Conservation (phyloP, 2,888 invertebrate genomes). For the Philereme transversata region DNA sequence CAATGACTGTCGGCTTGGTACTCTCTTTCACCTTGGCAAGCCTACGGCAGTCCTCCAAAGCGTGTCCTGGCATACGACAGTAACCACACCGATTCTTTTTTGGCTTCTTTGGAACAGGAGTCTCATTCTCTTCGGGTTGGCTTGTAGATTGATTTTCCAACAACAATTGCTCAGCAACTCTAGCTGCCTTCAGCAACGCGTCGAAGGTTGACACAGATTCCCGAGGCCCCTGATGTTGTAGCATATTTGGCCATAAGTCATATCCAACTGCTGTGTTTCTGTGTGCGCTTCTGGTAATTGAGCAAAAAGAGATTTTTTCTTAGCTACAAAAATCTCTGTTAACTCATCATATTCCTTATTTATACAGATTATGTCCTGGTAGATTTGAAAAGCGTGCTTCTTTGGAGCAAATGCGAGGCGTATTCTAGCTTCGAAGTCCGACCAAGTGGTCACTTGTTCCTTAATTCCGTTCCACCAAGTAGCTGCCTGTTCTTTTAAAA, state of each 20-base stretch:
- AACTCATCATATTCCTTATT: neutral
- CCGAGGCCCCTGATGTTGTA: slow-evolving; percentile 12
- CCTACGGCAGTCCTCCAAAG: slow-evolving; percentile 2
- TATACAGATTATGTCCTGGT: neutral
- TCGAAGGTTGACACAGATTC: slow-evolving; percentile 2
- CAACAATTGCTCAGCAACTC: slow-evolving; percentile 5
- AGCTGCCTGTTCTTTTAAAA: slow-evolving; percentile 7
- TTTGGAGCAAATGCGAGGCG: slow-evolving; percentile 13
- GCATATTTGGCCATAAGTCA: slow-evolving; percentile 19
- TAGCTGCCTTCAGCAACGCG: slow-evolving; percentile 7
- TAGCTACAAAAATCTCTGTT: slow-evolving; percentile 3
- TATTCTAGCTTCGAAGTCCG: slow-evolving; percentile 4
- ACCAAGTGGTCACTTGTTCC: slow-evolving; percentile 3
- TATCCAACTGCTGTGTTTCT: slow-evolving; percentile 20
- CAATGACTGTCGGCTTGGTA: neutral
- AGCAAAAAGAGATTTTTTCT: slow-evolving; percentile 10
- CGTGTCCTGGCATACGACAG: slow-evolving; percentile 10
- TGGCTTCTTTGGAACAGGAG: neutral
- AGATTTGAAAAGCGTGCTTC: slow-evolving; percentile 5
- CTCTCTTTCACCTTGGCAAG: neutral
- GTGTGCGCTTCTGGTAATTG: slow-evolving; percentile 21
- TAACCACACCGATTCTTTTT: slow-evolving; percentile 9
- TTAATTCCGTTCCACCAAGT: slow-evolving; percentile 19
- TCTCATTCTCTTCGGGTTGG: neutral
- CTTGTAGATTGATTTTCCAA: too few species aligned